phyloP scores from a whole-genome alignment of 2,113 vertebrate genomes.

The Carassius auratus region DNA sequence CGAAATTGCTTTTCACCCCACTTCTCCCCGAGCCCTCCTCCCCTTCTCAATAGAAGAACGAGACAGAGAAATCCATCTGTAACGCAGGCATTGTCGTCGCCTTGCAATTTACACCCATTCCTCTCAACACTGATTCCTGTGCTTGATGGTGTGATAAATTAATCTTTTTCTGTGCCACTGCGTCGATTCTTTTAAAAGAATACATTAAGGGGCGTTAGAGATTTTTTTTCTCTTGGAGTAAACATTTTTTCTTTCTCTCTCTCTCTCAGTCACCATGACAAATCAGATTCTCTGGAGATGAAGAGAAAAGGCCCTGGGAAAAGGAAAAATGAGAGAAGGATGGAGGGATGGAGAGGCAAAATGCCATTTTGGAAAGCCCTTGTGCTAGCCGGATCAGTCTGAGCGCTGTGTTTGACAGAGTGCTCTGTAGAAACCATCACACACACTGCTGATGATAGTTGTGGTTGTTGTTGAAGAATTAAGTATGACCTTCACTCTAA shows the following conservation, averaged over 20 bases:
- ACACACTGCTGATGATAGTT: slow-evolving; percentile 66
- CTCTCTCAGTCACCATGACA: slow-evolving; percentile 77
- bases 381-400: slow-evolving; percentile 67
- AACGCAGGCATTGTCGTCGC: slow-evolving; percentile 78
- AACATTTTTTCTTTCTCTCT: slow-evolving; percentile 75
- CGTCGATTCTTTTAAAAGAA: slow-evolving; percentile 83
- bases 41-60: slow-evolving; percentile 74
- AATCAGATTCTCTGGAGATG: slow-evolving; percentile 77
- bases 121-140: slow-evolving; percentile 79
- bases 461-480: slow-evolving; percentile 73
- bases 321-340: slow-evolving; percentile 53
- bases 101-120: slow-evolving; percentile 80
- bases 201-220: slow-evolving; percentile 78
- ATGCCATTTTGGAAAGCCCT: slow-evolving; percentile 61
- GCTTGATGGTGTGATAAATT: slow-evolving; percentile 85
- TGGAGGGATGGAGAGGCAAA: slow-evolving; percentile 40
- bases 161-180: slow-evolving; percentile 82
- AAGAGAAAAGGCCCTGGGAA: slow-evolving; percentile 55
- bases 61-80: slow-evolving; percentile 83
- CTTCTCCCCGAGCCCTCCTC: slow-evolving; percentile 41
- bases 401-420: slow-evolving; percentile 66
- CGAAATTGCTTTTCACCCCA: slow-evolving; percentile 72
- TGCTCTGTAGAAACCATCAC: slow-evolving; percentile 68
- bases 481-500: slow-evolving; percentile 72
- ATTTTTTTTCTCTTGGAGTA: slow-evolving; percentile 67